Conservation (phyloP, 2,113 vertebrate genomes). For the Ctenomys sociabilis region DNA sequence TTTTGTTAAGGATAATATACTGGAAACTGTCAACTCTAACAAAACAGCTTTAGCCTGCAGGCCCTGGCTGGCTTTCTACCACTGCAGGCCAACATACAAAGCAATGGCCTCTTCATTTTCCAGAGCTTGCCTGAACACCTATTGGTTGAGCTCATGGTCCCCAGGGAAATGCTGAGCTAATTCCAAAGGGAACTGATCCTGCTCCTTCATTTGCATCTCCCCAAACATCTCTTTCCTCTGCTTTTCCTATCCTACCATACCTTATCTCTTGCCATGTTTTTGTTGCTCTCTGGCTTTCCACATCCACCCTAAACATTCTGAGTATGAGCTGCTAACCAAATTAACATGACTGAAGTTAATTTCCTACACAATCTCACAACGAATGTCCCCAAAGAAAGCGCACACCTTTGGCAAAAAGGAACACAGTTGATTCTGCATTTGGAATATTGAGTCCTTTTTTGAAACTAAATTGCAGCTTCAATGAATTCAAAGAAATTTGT, state of each 20-base stretch:
- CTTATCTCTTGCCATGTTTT: background rate
- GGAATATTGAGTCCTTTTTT: constrained; percentile 31
- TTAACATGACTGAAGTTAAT: constrained; percentile 44
- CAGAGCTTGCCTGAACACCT: constrained; percentile 6
- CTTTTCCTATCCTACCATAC: background rate
- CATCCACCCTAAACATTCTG: constrained; percentile 13
- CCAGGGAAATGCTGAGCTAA: background rate
- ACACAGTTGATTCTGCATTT: background rate
- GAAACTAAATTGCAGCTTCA: constrained; percentile 46
- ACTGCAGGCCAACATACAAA: background rate
- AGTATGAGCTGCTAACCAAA: constrained; percentile 35
- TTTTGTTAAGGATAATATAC: constrained; percentile 32
- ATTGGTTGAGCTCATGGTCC: background rate
- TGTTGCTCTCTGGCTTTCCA: background rate
- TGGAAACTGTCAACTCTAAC: constrained; percentile 33
- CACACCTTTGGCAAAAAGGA: constrained; percentile 36
- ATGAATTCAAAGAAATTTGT: constrained; percentile 48
- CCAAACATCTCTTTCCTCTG: background rate
- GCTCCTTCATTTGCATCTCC: background rate
- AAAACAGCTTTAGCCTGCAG: constrained; percentile 15
- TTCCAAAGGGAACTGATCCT: background rate
- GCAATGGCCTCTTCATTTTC: constrained; percentile 44
- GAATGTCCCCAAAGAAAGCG: constrained; percentile 18
- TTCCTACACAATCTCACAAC: constrained; percentile 29
- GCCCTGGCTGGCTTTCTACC: constrained; percentile 33